Evolutionary conservation across 2,888 invertebrate species (phyloP).

Genomic region (Heliothis peltigera): DNA sequence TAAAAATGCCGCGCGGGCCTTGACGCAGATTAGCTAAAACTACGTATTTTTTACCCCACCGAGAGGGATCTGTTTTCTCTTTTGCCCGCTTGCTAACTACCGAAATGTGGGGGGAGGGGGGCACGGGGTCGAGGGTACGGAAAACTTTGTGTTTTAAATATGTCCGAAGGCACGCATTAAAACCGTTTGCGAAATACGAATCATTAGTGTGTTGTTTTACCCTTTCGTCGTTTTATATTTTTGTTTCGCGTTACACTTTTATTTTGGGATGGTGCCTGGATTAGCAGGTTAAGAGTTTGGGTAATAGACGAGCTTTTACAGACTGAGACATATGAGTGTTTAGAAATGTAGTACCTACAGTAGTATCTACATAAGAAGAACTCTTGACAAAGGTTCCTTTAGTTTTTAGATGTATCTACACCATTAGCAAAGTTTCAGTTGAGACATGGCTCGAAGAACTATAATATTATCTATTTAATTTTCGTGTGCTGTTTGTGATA

Average conservation of each 20-base stretch:
- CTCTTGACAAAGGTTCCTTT: too few relatives aligned
- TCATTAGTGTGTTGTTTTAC: conserved; percentile 76
- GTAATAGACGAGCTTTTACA: neutral
- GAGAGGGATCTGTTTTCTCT: conserved; percentile 61
- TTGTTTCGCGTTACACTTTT: conserved; percentile 47
- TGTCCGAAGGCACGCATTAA: conserved; percentile 89
- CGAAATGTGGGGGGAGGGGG: conserved; percentile 81
- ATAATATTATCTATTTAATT: too few relatives aligned
- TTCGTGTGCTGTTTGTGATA: too few relatives aligned
- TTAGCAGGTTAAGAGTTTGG: conserved; percentile 21
- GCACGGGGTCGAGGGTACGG: conserved; percentile 71
- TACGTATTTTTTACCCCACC: conserved; percentile 91
- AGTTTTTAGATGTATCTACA: too few relatives aligned
- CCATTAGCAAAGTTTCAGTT: too few relatives aligned
- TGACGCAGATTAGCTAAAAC: conserved; percentile 92
- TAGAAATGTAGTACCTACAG: neutral
- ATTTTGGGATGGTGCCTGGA: conserved; percentile 27
- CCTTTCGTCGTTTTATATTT: conserved; percentile 64
- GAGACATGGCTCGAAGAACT: too few relatives aligned
- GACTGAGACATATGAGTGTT: neutral
- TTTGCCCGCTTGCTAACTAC: conserved; percentile 83
- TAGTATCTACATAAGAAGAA: neutral
- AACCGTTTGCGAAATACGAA: conserved; percentile 85
- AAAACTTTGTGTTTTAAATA: conserved; percentile 89
- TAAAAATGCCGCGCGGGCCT: conserved; percentile 76